Evolutionary conservation across 2,888 invertebrate genomes (phyloP).

Genomic region (Plagodis pulveraria): DNA sequence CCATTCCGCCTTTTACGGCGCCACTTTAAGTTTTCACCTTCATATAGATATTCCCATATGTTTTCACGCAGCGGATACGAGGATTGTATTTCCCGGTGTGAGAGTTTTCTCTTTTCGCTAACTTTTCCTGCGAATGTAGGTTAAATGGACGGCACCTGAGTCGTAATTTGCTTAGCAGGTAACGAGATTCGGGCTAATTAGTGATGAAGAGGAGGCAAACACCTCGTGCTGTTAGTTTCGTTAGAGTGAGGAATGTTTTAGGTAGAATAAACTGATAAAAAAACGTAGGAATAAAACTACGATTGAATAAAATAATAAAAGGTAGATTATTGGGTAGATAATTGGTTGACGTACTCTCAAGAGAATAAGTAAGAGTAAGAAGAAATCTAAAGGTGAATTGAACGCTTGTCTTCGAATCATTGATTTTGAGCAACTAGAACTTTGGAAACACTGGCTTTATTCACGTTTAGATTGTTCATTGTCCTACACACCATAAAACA

Average conservation of each 20-base stretch:
- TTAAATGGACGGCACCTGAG: conserved; percentile 53
- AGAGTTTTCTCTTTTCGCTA: conserved; percentile 57
- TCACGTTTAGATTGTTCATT: too few species aligned
- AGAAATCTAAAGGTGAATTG: too few species aligned
- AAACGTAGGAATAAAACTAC: background rate
- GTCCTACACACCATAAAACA: too few species aligned
- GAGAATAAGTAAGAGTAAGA: too few species aligned
- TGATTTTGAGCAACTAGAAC: too few species aligned
- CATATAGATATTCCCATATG: conserved; percentile 70
- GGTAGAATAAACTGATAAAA: too few species aligned
- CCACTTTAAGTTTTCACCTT: conserved; percentile 50
- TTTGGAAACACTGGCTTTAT: too few species aligned
- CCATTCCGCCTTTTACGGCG: conserved; percentile 48
- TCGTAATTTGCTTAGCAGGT: conserved; percentile 60
- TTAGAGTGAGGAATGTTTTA: background rate
- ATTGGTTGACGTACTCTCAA: too few species aligned
- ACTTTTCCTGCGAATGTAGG: conserved; percentile 58
- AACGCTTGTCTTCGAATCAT: too few species aligned
- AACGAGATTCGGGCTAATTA: conserved; percentile 54
- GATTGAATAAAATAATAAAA: background rate
- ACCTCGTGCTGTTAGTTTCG: conserved; percentile 18
- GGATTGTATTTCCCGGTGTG: conserved; percentile 64
- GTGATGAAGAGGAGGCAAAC: conserved; percentile 33
- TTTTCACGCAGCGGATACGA: conserved; percentile 64
- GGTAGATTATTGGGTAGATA: too few species aligned